Evolutionary conservation across 2,888 invertebrate species (phyloP), one percentile per base, ranked within the genome.

Genomic region (Drosophila suboccidentalis): DNA sequence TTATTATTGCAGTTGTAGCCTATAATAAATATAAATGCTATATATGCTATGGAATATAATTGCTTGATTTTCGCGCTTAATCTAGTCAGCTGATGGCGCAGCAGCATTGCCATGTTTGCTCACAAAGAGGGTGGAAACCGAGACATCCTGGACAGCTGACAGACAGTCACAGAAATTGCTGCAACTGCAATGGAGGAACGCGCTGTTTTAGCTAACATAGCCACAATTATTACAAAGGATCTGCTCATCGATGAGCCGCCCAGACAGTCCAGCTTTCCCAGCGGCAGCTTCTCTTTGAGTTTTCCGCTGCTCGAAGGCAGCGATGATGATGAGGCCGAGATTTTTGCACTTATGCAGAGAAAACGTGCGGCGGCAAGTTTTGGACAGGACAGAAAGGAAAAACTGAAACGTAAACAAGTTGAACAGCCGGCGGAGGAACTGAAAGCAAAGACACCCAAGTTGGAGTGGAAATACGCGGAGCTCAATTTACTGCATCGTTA

Each of bases 161-260:
- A 66, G 69, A 63, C 32, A 58, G 34, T 17, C 38, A 57, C 49
- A 51, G 47, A 50, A 13, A 47, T 34, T 22, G 19, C 36, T 19
- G 19, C 29, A 51, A 59, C 38, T 43, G 11, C 15, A 57, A 92
- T 92, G 91, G 92, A 92, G 46, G 92, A 92, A 68, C 89, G 87
- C 39, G 92, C 90, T 8, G 67, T 92, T 6, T 74, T 92, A 47
- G 82, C 91, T 15, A 92, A 92, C 71, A 90, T 92, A n/a, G 90
- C 92, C 2, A 89, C 91, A 43, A 91, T 92, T 57, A 78, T 92
- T 11, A 88, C 90, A 9, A 92, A 92, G 68, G 92, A 92, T 62
- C 65, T 92, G 22, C 79, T 91, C 3, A 81, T 91, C 22, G 92
- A 92, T 75, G 86, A 90, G 22, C 50, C 71, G 11, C 46, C 70